These are phyloP conservation scores for Cranoglanis bouderius DNA, from an alignment of 2,113 vertebrate genomes.

Conservation along the genomic window DNA sequence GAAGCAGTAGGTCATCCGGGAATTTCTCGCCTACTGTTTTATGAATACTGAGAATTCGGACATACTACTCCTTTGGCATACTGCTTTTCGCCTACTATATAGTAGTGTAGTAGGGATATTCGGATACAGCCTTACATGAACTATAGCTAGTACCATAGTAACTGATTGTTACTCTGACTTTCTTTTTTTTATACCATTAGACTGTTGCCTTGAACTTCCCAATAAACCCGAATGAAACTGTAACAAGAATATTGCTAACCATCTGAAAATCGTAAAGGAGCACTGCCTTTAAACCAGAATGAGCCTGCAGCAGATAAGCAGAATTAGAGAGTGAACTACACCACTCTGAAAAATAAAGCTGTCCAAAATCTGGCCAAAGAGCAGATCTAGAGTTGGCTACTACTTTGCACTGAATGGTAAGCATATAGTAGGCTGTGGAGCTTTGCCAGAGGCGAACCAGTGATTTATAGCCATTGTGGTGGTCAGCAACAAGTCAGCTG, in stretches of 20 bases:
- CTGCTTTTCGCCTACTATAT: no score
- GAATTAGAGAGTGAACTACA: constrained; percentile 12
- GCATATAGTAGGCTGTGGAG: constrained; percentile 21
- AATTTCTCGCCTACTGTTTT: no score
- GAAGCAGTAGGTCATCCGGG: no score
- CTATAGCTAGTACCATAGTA: not conserved
- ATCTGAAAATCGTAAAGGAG: not conserved
- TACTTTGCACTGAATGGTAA: constrained; percentile 32
- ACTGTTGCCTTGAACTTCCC: not conserved
- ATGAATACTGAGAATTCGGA: no score
- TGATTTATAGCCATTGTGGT: constrained; percentile 70
- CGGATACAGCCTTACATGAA: not conserved
- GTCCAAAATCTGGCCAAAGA: constrained; percentile 52
- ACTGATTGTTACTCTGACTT: constrained; percentile 1
- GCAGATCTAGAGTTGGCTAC: constrained; percentile 54
- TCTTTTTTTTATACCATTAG: not conserved
- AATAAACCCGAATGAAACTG: not conserved
- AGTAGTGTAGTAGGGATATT: no score
- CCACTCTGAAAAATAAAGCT: constrained; percentile 32
- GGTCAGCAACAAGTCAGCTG: constrained; percentile 76
- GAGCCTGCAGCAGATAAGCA: not conserved
- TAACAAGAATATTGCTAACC: not conserved
- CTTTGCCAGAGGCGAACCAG: constrained; percentile 47
- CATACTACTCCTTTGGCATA: no score
- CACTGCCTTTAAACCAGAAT: not conserved